Evolutionary conservation across 23 tunicate genomes (phyloP).

Genomic region (Halocynthia aurantium): DNA sequence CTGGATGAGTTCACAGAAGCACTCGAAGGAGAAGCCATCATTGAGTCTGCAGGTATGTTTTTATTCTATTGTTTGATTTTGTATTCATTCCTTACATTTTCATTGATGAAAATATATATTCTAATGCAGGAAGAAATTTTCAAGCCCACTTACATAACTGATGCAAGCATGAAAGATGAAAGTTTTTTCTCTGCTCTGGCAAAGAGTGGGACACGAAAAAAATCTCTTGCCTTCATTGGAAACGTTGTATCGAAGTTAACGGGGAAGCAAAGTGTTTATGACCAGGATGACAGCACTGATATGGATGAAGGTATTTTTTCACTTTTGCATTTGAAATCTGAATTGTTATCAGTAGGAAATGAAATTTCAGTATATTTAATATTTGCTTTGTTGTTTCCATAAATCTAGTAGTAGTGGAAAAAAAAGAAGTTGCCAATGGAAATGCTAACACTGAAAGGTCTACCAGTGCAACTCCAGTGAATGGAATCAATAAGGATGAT

Average conservation of each 20-base stretch:
- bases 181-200: slow-evolving; percentile 24
- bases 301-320: background rate
- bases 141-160: slow-evolving; percentile 42
- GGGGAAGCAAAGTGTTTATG: background rate
- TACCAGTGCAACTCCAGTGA: too few relatives aligned
- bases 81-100: background rate
- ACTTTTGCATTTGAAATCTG: too few relatives aligned
- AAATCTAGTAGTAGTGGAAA: background rate
- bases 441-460: too few relatives aligned
- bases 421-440: background rate
- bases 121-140: slow-evolving; percentile 28
- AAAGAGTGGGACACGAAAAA: slow-evolving; percentile 25
- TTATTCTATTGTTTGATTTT: background rate
- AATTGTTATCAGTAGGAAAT: background rate
- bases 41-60: background rate
- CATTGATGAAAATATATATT: background rate
- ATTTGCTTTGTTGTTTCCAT: background rate
- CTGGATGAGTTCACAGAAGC: slow-evolving; percentile 1
- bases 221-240: slow-evolving; percentile 26
- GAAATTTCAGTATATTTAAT: background rate
- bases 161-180: slow-evolving; percentile 32
- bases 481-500: too few relatives aligned
- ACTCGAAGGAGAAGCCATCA: background rate
- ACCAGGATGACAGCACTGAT: background rate
- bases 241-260: slow-evolving; percentile 36